A percentile compares a stretch with the other conserved stretches of the same genome.
phyloP scores from a whole-genome alignment of 53 echinoderm and acorn worm genomes.

The Paelopatides confundens region DNA sequence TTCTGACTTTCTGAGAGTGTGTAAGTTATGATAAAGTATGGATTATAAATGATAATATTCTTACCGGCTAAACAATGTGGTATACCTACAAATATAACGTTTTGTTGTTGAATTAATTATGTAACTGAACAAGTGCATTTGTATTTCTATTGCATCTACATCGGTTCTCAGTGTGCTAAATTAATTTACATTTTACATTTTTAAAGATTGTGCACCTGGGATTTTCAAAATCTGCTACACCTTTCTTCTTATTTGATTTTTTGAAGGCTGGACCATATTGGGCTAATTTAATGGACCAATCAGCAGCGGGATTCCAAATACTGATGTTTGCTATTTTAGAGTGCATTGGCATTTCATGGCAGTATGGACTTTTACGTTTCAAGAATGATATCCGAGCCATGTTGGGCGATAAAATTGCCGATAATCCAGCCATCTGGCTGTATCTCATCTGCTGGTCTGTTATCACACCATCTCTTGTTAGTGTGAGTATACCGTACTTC shows the following conservation, averaged over 20 bases:
- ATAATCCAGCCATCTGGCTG: constrained; percentile 43
- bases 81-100: too few species aligned
- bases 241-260: neutral
- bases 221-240: too few species aligned
- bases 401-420: constrained; percentile 64
- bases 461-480: constrained; percentile 60
- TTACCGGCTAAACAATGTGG: too few species aligned
- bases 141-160: too few species aligned
- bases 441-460: constrained; percentile 64
- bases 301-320: constrained; percentile 68
- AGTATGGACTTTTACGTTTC: constrained; percentile 71
- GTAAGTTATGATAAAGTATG: too few species aligned
- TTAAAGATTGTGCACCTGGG: too few species aligned
- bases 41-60: too few species aligned
- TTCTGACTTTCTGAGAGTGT: too few species aligned
- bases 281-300: constrained; percentile 68
- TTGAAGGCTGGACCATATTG: constrained; percentile 72
- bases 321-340: constrained; percentile 65
- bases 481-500: constrained; percentile 63
- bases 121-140: too few species aligned
- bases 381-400: constrained; percentile 76
- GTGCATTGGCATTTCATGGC: constrained; percentile 64
- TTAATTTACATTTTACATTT: too few species aligned
- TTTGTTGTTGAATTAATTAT: too few species aligned
- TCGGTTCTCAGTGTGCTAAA: too few species aligned